Evolutionary conservation across 2,797 vertebrate genomes (phyloP).

Genomic region (Acropternis orthonyx): DNA sequence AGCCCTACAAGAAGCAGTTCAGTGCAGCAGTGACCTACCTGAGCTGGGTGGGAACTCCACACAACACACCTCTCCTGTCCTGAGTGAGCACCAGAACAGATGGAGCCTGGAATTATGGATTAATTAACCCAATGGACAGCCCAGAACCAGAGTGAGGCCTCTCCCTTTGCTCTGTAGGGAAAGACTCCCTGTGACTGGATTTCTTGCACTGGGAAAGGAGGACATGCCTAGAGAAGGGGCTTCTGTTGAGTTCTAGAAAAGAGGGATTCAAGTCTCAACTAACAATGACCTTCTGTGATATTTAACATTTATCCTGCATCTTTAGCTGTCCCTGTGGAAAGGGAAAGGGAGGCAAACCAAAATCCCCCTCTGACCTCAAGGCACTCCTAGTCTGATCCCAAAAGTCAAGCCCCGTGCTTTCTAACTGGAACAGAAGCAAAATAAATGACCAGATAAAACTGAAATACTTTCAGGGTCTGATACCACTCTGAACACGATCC

Average conservation of each 20-base stretch:
- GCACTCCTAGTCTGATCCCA: accelerated
- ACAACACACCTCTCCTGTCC: background rate
- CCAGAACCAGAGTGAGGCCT: accelerated
- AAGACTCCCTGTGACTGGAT: background rate
- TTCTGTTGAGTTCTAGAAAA: background rate
- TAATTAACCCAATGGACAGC: background rate
- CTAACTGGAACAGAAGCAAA: background rate
- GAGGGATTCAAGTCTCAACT: background rate
- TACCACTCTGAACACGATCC: accelerated
- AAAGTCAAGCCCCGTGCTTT: background rate
- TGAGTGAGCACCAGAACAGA: background rate
- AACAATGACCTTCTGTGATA: background rate
- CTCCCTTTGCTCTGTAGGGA: background rate
- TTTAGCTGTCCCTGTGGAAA: background rate
- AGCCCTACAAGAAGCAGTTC: background rate
- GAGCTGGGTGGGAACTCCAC: background rate
- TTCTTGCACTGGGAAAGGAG: background rate
- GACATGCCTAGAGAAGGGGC: background rate
- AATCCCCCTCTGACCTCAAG: background rate
- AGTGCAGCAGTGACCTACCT: background rate
- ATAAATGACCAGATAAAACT: background rate
- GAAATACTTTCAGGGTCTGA: background rate
- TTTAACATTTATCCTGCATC: background rate
- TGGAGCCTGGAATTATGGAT: too few species aligned
- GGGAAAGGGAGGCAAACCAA: background rate